Conservation (phyloP, 1,140 invertebrate species). For the Gryllus bimaculatus region DNA sequence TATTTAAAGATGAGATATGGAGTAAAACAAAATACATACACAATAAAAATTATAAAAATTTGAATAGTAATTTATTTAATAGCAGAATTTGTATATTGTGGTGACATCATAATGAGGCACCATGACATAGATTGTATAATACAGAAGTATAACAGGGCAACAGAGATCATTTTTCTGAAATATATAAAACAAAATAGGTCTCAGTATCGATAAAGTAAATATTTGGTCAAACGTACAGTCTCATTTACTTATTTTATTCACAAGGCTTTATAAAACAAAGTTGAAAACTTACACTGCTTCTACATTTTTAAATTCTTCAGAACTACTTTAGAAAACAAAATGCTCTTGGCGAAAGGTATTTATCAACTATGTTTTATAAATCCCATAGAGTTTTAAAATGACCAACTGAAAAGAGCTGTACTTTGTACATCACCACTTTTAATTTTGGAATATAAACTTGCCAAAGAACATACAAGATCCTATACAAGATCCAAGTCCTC, state of each 20-base stretch:
- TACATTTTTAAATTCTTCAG: too few relatives aligned
- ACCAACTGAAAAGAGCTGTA: too few relatives aligned
- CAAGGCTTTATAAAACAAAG: neutral
- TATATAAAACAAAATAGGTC: neutral
- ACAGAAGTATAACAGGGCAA: constrained; percentile 4
- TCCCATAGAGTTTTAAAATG: too few relatives aligned
- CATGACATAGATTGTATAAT: neutral
- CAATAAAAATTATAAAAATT: neutral
- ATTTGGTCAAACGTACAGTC: neutral
- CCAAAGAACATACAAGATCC: too few relatives aligned
- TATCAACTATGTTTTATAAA: too few relatives aligned
- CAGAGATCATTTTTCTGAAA: neutral
- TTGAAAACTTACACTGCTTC: too few relatives aligned
- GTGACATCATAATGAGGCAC: neutral
- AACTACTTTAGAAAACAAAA: too few relatives aligned
- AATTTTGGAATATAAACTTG: too few relatives aligned
- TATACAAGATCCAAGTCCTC: too few relatives aligned
- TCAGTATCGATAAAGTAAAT: neutral
- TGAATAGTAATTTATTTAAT: constrained; percentile 4
- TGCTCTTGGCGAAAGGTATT: too few relatives aligned
- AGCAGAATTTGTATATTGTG: neutral
- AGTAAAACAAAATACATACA: neutral
- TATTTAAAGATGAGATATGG: too few relatives aligned
- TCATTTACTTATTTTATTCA: neutral
- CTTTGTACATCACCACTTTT: too few relatives aligned